Conservation (phyloP, 2,797 vertebrate species). For the Varecia variegata region DNA sequence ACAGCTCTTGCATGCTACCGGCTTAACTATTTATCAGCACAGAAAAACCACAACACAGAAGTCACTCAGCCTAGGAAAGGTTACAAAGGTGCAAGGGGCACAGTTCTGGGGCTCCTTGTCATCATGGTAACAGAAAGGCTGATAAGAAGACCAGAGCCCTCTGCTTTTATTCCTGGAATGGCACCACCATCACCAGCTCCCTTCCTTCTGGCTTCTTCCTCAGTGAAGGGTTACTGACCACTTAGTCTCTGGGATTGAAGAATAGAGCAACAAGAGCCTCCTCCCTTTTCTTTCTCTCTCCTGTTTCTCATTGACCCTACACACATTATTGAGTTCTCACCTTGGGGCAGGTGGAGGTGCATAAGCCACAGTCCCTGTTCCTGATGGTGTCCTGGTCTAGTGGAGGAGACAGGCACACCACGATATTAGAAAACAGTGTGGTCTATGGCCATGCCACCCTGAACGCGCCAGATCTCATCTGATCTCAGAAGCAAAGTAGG, state of each 20-base stretch:
- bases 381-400: background rate
- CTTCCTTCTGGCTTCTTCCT: background rate
- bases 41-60: background rate
- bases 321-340: background rate
- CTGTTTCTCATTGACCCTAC: background rate
- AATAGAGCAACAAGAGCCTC: background rate
- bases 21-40: background rate
- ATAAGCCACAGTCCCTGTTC: background rate
- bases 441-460: no score
- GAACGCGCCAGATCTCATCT: no score
- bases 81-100: background rate
- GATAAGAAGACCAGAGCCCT: background rate
- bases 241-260: background rate
- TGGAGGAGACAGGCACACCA: background rate
- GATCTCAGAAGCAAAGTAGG: no score
- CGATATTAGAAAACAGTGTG: background rate
- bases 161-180: background rate
- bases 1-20: background rate
- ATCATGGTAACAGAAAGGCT: background rate
- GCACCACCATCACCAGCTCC: background rate
- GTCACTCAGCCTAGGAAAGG: background rate
- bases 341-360: background rate
- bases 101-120: background rate
- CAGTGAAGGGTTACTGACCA: background rate
- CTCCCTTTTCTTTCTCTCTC: background rate